phyloP scores from a whole-genome alignment of 1,140 invertebrate species.

The Aphelenchoides fujianensis region DNA sequence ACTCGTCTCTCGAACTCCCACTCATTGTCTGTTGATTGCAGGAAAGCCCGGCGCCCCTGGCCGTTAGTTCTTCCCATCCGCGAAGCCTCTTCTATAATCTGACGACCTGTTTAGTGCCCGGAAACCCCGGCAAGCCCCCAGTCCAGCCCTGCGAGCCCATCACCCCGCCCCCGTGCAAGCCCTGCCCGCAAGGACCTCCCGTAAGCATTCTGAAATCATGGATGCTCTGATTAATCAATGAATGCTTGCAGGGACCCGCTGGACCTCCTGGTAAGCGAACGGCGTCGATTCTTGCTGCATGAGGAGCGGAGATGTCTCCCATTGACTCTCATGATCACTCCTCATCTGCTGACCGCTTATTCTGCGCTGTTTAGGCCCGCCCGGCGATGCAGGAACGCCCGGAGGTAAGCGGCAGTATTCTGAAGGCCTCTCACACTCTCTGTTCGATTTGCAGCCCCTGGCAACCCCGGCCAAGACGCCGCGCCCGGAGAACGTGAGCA shows the following conservation, averaged over 20 bases:
- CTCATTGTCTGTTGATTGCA: neutral
- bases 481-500: slow-evolving; percentile 23
- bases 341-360: too few relatives aligned
- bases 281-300: too few relatives aligned
- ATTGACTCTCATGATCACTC: too few relatives aligned
- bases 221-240: neutral
- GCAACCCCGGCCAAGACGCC: slow-evolving; percentile 23
- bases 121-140: slow-evolving; percentile 16
- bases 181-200: slow-evolving; percentile 30
- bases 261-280: slow-evolving; percentile 21
- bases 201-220: neutral
- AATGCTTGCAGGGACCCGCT: slow-evolving; percentile 1
- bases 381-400: slow-evolving; percentile 29
- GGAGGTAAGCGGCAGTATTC: slow-evolving; percentile 8
- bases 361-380: too few relatives aligned
- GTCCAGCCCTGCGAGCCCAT: too few relatives aligned
- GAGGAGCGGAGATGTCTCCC: too few relatives aligned
- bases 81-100: neutral
- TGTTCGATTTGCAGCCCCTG: slow-evolving; percentile 9
- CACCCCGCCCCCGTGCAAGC: slow-evolving; percentile 22
- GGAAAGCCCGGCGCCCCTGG: slow-evolving; percentile 29
- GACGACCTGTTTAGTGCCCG: neutral
- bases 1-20: neutral
- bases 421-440: neutral
- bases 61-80: neutral